Conservation (phyloP, 2,113 vertebrate species). For the Mesoclemmys tuberculata region DNA sequence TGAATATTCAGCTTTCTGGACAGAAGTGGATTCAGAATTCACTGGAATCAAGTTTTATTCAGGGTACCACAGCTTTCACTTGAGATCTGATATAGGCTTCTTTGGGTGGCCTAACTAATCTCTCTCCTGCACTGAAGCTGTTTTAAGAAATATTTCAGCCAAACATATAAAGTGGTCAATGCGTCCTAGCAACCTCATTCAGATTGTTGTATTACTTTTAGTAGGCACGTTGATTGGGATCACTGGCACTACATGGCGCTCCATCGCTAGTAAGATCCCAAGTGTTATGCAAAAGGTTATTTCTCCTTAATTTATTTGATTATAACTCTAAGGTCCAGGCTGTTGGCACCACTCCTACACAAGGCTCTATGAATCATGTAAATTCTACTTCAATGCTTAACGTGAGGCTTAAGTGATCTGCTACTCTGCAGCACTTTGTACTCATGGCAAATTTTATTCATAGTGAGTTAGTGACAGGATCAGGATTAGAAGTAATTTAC, state of each 20-base stretch:
- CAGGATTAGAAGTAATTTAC: not conserved
- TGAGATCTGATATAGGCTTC: not conserved
- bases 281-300: not conserved
- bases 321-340: not conserved
- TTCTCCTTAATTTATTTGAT: not conserved
- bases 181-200: not conserved
- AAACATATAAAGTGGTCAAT: not conserved
- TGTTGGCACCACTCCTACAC: not conserved
- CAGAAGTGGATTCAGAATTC: not conserved
- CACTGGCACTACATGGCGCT: not conserved
- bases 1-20: not conserved
- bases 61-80: not conserved
- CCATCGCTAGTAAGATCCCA: not conserved
- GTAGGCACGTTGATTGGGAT: not conserved
- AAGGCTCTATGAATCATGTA: not conserved
- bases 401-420: not conserved
- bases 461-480: not conserved
- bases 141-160: not conserved
- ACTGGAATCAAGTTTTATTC: not conserved
- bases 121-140: not conserved
- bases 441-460: not conserved
- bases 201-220: not conserved
- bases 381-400: not conserved
- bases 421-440: not conserved
- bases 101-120: not conserved